Base-by-base conservation (phyloP, 2,113 vertebrate species). In the Cavia aperea region DNA sequence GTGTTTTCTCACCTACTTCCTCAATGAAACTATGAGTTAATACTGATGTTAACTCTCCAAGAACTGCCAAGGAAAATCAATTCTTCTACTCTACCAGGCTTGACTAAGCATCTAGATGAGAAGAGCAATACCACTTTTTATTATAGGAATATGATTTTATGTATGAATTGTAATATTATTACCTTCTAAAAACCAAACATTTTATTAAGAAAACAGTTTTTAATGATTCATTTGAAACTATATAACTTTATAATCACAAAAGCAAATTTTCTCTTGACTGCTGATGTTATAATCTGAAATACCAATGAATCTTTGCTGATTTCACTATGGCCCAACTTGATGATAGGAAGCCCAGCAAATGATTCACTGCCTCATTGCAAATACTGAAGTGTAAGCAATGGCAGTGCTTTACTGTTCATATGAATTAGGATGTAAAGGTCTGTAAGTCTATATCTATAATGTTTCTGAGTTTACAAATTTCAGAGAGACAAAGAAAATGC, bases 201-300 rank as follows among this genome's bases (percentile, higher is more conserved):
- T 79, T 56, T 46, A 62, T 89, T 75, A 46, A 81, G 54, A 51
- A 82, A 33, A 12, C 66, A 51, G 62, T 24, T 81, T 51, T 77
- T 63, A 77, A 72, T 88, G 6, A 82, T 73, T 68, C 12, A 39
- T 84, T 90, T 93, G 78, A 88, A 90, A 88, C 26, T 66, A 4
- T 2, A 43, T 90, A 46, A 29, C 46, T 94, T 89, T 84, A 51
- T 81, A 87, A 95, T 87, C 54, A 81, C 12, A 75, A 75, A 92
- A 92, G 54, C 51, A 86, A 86, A 62, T 79, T 81, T 94, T 26
- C 15, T 81, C 46, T 86, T 49, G 29, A 73, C 56, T 72, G 36
- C 43, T 56, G 49, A 77, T 77, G 4, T 26, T 49, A 0, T 58
- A 75, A 77, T 56, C 36, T 66, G 49, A 93, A 65, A 46, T 33